Conservation (phyloP, 2,113 vertebrate genomes). For the Microtus oregoni region DNA sequence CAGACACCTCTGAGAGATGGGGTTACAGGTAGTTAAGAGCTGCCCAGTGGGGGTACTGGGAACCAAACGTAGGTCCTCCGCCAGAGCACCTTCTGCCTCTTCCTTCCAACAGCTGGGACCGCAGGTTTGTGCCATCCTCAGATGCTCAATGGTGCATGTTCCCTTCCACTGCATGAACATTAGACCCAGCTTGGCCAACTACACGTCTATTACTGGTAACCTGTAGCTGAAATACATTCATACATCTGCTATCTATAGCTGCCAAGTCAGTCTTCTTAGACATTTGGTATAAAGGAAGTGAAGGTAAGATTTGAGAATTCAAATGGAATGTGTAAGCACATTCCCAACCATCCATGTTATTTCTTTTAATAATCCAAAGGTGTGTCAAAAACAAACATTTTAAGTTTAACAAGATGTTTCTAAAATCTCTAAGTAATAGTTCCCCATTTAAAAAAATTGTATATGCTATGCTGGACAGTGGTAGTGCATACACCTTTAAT, state of each 20-base stretch:
- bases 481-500: no score
- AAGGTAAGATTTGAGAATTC: constrained; percentile 51
- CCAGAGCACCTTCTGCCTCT: background rate
- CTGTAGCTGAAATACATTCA: background rate
- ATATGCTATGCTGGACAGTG: no score
- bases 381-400: constrained; percentile 56
- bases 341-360: constrained; percentile 56
- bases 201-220: background rate
- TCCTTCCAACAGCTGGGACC: no score
- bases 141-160: background rate
- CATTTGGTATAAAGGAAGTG: constrained; percentile 44
- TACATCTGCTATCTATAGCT: background rate
- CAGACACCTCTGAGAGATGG: no score
- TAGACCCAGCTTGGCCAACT: background rate
- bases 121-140: background rate
- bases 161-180: background rate
- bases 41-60: background rate
- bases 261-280: background rate
- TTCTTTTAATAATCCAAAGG: constrained; percentile 73
- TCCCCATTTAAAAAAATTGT: background rate
- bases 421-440: constrained; percentile 47
- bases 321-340: constrained; percentile 55
- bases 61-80: background rate
- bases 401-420: constrained; percentile 56
- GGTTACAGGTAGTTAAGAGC: background rate